phyloP scores from a whole-genome alignment of 2,113 vertebrate genomes.

The Tychaedon coryphoeus region DNA sequence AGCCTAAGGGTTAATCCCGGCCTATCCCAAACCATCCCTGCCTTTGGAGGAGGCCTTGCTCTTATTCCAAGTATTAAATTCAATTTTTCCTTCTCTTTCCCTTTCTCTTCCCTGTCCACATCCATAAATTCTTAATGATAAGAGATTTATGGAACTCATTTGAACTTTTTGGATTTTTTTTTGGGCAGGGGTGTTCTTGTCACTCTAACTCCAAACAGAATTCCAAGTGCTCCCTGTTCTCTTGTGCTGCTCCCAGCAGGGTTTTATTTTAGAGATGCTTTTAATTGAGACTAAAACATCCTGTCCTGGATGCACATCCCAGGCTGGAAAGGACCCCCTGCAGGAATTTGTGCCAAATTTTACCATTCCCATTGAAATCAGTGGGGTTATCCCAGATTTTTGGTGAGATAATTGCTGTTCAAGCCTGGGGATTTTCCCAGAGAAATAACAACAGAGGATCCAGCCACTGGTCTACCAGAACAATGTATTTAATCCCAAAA shows the following conservation, averaged over 20 bases:
- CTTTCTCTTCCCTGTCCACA: background rate
- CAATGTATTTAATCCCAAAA: background rate
- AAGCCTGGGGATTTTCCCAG: background rate
- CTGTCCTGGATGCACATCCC: background rate
- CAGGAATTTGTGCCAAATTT: background rate
- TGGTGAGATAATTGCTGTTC: background rate
- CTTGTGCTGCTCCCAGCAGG: background rate
- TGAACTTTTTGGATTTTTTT: background rate
- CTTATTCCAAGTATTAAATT: background rate
- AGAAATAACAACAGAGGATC: background rate
- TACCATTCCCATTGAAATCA: background rate
- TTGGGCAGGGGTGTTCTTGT: background rate
- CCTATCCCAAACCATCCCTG: background rate
- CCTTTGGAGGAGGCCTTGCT: background rate
- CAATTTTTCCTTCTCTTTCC: background rate
- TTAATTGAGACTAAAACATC: background rate
- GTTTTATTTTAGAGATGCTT: background rate
- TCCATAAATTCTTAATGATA: constrained; percentile 6
- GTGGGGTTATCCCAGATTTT: background rate
- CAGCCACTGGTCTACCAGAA: background rate
- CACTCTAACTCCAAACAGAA: background rate
- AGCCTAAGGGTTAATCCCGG: background rate
- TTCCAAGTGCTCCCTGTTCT: background rate
- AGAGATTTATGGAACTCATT: background rate
- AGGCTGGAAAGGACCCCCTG: background rate